Evolutionary conservation across 2,113 vertebrate genomes (phyloP), one percentile per base, ranked within the genome.

Genomic region (Formicarius rufipectus): DNA sequence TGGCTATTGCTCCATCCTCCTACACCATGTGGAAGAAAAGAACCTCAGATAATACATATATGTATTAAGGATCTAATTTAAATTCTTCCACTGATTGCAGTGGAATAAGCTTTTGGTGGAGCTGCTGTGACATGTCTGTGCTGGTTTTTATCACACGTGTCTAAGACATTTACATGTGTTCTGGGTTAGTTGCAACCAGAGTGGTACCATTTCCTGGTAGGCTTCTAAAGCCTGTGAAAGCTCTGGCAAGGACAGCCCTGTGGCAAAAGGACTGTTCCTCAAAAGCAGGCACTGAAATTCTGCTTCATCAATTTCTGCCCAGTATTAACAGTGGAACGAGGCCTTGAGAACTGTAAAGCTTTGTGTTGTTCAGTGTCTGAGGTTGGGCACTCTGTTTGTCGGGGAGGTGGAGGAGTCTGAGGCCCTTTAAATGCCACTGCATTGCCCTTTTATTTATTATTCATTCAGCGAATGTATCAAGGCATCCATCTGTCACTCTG

Each of bases 391-490:
- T 14, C 52, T 90, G 50, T 69, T 91, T 85, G 12, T 80, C 50
- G 92, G 60, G 75, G 60, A 66, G 56, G 42, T 68, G 33, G 52
- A 44, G 13, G 81, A 79, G 59, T 86, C 87, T 0, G 22, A 90
- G 92, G 55, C 39, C 56, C 56, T 93, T 88, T 90, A 93, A 96
- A 96, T 91, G 63, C 78, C 47, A 63, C 55, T 67, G 83, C 73
- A 31, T 90, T 84, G 83, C 76, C 25, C 71, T 93, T 90, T 78
- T 93, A 87, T 96, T 90, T 96, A 86, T 96, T 93, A 95, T 94
- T 96, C 72, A 92, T 96, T 74, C 75, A 20, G 93, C 49, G 85
- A 92, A 75, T 77, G 82, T 90, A 92, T 92, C 88, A 75, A 95
- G 95, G 90, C 92, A 71, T 55, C 68, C 56, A 90, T 95, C 90